phyloP scores from a whole-genome alignment of 2,888 invertebrate species.

The Labia minor region DNA sequence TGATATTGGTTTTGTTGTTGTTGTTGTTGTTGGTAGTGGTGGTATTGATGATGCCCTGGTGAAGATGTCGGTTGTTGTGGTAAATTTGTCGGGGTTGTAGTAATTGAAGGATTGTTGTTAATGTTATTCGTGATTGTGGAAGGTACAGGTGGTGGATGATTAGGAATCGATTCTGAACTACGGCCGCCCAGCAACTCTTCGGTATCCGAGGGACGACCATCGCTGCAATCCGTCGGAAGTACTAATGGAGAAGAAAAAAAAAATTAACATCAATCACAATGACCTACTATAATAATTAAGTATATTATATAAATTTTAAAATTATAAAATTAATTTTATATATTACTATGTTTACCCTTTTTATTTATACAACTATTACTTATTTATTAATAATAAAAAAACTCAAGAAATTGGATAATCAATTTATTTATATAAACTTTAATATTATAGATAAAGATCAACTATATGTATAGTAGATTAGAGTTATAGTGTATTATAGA shows the following conservation, averaged over 20 bases:
- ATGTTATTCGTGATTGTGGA: too few species aligned
- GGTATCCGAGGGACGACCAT: conserved; percentile 55
- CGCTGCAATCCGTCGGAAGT: conserved; percentile 39
- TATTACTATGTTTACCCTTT: too few species aligned
- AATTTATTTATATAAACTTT: too few species aligned
- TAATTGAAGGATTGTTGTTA: not conserved
- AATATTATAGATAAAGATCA: too few species aligned
- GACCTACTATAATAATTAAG: too few species aligned
- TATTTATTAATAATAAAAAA: too few species aligned
- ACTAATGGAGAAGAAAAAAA: conserved; percentile 39
- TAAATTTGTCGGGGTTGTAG: not conserved
- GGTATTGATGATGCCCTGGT: not conserved
- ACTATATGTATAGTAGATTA: too few species aligned
- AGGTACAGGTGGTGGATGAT: not conserved
- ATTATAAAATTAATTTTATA: too few species aligned
- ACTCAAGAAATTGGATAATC: too few species aligned
- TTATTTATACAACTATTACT: too few species aligned
- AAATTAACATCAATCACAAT: conserved; percentile 21
- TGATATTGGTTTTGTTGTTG: not conserved
- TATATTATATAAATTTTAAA: too few species aligned
- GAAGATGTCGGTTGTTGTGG: not conserved
- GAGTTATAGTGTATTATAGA: too few species aligned
- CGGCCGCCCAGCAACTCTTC: conserved; percentile 52
- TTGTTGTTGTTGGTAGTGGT: not conserved
- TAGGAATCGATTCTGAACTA: not conserved